Conservation (phyloP, 1,140 invertebrate species). For the Lasioglossum baleicum region DNA sequence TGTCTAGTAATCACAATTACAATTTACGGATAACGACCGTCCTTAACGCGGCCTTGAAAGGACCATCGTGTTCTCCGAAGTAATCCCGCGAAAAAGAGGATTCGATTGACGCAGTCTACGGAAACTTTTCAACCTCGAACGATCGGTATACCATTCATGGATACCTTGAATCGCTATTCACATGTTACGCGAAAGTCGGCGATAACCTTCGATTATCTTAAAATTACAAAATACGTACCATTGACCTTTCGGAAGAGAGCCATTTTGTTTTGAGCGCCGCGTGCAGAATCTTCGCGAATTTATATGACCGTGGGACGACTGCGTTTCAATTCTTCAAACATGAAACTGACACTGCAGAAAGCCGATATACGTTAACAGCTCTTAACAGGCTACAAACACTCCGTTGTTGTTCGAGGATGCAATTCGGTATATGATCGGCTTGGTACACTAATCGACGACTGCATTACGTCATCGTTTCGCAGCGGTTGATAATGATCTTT, state of each 20-base stretch:
- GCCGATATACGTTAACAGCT: not conserved
- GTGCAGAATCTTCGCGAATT: not conserved
- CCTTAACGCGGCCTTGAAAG: too few species aligned
- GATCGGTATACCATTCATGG: too few species aligned
- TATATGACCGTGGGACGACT: conserved; percentile 8
- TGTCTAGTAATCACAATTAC: too few species aligned
- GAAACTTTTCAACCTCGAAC: too few species aligned
- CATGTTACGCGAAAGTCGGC: not conserved
- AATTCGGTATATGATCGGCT: conserved; percentile 25
- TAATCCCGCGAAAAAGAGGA: too few species aligned
- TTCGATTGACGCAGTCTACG: too few species aligned
- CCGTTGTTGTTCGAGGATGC: not conserved
- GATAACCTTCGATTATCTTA: not conserved
- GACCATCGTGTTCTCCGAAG: too few species aligned
- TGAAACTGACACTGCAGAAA: not conserved
- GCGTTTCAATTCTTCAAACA: not conserved
- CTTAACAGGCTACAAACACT: not conserved
- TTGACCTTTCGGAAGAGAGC: conserved; percentile 60
- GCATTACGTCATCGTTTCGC: conserved; percentile 40
- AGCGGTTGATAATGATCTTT: not conserved
- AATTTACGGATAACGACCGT: too few species aligned
- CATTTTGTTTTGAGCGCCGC: conserved; percentile 30
- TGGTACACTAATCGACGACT: not conserved
- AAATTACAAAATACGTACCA: conserved; percentile 47
- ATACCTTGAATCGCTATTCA: too few species aligned